Base-by-base conservation (phyloP, 2,888 invertebrate genomes). In the Sphecodes monilicornis region DNA sequence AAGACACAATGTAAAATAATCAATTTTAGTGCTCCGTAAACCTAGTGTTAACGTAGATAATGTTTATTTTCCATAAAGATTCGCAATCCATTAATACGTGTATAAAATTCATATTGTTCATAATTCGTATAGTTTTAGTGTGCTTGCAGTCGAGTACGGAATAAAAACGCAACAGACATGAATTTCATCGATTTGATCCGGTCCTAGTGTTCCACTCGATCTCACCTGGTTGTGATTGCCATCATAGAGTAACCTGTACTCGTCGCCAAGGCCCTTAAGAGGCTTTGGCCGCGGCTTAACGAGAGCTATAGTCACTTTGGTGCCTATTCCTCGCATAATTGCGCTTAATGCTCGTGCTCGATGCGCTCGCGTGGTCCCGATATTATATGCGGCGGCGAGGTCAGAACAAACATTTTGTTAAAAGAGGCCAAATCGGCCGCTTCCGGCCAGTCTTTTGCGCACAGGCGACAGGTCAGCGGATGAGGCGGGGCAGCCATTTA, bases 401-500 rank as follows among this genome's bases (percentile, higher is more conserved):
- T 85, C 88, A 80, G 81, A 74, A 79, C 86, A 82, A 88, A 87
- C 91, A 86, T 91, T 92, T 90, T 89, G 91, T 93, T 84, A 90
- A 92, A 93, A 92, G 92, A 90, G 92, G 88, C 90, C 92, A 94
- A 94, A 94, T 94, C 92, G 93, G 88, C 84, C 77, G 89, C 90
- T 93, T 94, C 94, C 94, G 94, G 85, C 41, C 66, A 90, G 83
- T 86, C 91, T 89, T 89, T 90, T 50, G 50, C 50, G 89, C 87
- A 90, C 89, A 89, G 90, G 89, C 91, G 90, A 93, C 92, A 92
- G 91, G 91, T 91, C 91, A 94, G 93, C 94, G 94, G 94, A 94
- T 93, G 91, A 94, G 94, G 94, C 92, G 92, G 92, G 94, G 94
- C 94, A 85, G 80, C 90, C 92, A 91, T 93, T 94, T 94, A 94